Conservation (phyloP, 1,140 invertebrate genomes). For the Adoxophyes honmai region DNA sequence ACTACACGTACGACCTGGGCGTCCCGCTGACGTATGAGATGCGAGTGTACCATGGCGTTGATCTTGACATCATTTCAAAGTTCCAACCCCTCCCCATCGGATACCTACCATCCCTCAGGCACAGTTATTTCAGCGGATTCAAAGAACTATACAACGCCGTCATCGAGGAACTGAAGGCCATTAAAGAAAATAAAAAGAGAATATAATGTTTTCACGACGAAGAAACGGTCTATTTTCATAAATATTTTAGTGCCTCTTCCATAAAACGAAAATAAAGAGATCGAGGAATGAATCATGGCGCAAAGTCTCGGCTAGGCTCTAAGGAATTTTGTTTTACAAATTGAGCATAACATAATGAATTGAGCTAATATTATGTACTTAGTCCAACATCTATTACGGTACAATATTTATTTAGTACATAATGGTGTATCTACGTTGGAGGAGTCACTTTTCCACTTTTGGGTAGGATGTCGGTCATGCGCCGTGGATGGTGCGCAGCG, state of each 20-base stretch:
- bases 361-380: conserved; percentile 53
- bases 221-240: conserved; percentile 17
- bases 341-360: conserved; percentile 33
- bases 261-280: conserved; percentile 20
- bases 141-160: conserved; percentile 51
- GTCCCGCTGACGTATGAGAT: conserved; percentile 50
- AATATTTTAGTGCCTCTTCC: no score
- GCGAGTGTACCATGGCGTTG: conserved; percentile 50
- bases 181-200: background rate
- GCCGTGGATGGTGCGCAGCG: conserved; percentile 38
- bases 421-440: conserved; percentile 71
- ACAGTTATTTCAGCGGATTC: conserved; percentile 53
- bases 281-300: conserved; percentile 12
- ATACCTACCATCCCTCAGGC: conserved; percentile 40
- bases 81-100: conserved; percentile 52
- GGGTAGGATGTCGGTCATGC: conserved; percentile 73
- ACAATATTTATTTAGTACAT: conserved; percentile 74
- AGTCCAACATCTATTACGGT: conserved; percentile 54
- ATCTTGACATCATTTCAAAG: conserved; percentile 41
- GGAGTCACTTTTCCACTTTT: conserved; percentile 75
- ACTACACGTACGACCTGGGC: conserved; percentile 42
- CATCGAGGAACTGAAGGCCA: conserved; percentile 24
- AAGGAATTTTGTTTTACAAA: conserved; percentile 25
- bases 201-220: no score
- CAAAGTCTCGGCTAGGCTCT: background rate